Conservation (phyloP, 2,888 invertebrate genomes). For the Apoda limacodes region DNA sequence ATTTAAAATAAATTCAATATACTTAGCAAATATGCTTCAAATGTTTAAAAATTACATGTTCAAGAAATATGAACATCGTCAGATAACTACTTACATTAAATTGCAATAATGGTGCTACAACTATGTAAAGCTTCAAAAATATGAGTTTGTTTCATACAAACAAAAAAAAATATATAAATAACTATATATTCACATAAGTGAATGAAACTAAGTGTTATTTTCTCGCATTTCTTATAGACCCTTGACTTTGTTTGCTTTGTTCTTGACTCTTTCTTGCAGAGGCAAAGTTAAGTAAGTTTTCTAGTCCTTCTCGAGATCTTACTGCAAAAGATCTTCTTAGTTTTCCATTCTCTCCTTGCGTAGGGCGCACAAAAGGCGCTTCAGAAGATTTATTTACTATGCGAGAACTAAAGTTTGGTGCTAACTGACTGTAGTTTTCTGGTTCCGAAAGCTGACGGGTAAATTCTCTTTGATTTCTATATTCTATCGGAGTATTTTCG, state of each 20-base stretch:
- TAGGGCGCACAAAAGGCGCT: slow-evolving; percentile 40
- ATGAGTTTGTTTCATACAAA: too few relatives aligned
- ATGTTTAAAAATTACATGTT: too few relatives aligned
- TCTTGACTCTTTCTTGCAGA: slow-evolving; percentile 42
- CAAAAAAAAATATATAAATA: too few relatives aligned
- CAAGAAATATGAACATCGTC: too few relatives aligned
- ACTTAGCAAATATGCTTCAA: too few relatives aligned
- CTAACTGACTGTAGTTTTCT: slow-evolving; percentile 23
- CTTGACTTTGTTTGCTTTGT: slow-evolving; percentile 38
- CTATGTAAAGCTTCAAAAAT: too few relatives aligned
- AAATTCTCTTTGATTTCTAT: slow-evolving; percentile 32
- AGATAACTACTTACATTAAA: too few relatives aligned
- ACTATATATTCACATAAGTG: too few relatives aligned
- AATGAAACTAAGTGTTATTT: too few relatives aligned
- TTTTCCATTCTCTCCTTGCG: slow-evolving; percentile 44
- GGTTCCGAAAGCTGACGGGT: slow-evolving; percentile 37
- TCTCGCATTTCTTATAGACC: too few relatives aligned
- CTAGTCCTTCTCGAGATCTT: slow-evolving; percentile 55
- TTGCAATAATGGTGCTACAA: too few relatives aligned
- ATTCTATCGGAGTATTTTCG: slow-evolving; percentile 39
- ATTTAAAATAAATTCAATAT: too few relatives aligned
- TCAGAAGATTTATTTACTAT: slow-evolving; percentile 37
- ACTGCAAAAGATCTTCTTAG: slow-evolving; percentile 56
- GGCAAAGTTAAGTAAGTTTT: slow-evolving; percentile 48
- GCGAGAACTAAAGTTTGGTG: slow-evolving; percentile 25